Conservation (phyloP, 92 coral and sea anemone genomes). For the Siderastrea radians region DNA sequence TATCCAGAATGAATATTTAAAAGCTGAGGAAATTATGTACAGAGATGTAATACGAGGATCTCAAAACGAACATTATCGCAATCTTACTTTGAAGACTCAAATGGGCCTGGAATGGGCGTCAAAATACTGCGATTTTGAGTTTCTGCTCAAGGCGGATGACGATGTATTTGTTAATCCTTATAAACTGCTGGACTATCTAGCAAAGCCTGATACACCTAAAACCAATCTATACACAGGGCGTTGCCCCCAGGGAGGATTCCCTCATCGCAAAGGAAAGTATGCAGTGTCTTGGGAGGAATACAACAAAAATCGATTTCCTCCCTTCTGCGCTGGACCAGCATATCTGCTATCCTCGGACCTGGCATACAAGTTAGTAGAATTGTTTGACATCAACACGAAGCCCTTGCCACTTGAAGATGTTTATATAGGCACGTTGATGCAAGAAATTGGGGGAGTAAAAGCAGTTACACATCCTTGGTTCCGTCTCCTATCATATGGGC, state of each 20-base stretch:
- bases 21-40: slow-evolving; percentile 7
- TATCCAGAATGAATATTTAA: slow-evolving; percentile 23
- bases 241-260: slow-evolving; percentile 6
- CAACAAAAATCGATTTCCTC: slow-evolving; percentile 39
- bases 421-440: slow-evolving; percentile 25
- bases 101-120: slow-evolving; percentile 85
- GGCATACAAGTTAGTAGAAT: slow-evolving; percentile 8
- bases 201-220: neutral
- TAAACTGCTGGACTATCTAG: slow-evolving; percentile 35
- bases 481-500: neutral
- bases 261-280: slow-evolving; percentile 52
- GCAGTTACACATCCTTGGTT: neutral
- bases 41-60: slow-evolving; percentile 50
- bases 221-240: slow-evolving; percentile 20
- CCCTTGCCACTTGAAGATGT: slow-evolving; percentile 62
- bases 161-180: slow-evolving; percentile 63
- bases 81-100: slow-evolving; percentile 60
- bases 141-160: slow-evolving; percentile 66
- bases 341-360: slow-evolving; percentile 54
- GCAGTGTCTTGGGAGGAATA: slow-evolving; percentile 33
- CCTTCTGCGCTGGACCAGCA: slow-evolving; percentile 65
- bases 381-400: slow-evolving; percentile 36
- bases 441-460: slow-evolving; percentile 3
- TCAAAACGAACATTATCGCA: slow-evolving; percentile 50
- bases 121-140: slow-evolving; percentile 68